These are phyloP conservation scores for Thinocorus orbignyianus DNA, from an alignment of 2,113 vertebrate species.

Conservation along the genomic window DNA sequence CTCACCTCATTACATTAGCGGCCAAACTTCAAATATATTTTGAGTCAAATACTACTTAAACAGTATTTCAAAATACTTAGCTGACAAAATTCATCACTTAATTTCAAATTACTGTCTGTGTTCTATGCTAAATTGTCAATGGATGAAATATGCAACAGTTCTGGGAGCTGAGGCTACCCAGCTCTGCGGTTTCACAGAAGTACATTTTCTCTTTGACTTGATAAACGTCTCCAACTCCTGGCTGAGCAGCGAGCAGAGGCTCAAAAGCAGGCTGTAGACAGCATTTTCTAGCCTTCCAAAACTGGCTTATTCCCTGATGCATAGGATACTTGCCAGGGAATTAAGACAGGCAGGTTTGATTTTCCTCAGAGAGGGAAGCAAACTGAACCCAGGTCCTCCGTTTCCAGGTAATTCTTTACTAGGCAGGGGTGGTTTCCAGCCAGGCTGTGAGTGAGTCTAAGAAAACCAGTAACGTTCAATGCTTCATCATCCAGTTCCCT, in stretches of 20 bases:
- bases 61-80: conserved; percentile 37
- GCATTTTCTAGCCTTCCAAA: background rate
- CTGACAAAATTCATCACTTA: conserved; percentile 39
- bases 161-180: background rate
- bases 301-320: background rate
- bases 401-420: background rate
- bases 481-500: background rate
- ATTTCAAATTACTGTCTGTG: conserved; percentile 19
- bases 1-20: conserved; percentile 48
- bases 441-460: background rate
- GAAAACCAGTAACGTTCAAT: background rate
- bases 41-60: conserved; percentile 44
- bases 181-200: background rate
- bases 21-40: conserved; percentile 49
- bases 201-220: background rate
- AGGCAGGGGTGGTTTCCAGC: background rate
- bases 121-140: conserved; percentile 18
- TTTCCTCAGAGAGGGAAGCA: background rate
- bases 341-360: background rate
- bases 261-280: background rate
- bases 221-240: background rate
- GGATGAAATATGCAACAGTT: background rate
- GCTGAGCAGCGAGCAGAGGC: background rate
- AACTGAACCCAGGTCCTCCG: background rate
- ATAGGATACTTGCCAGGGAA: background rate